Percentiles rank a stretch among this genome's conserved stretches.
Evolutionary conservation across 2,888 invertebrate species (phyloP).

Genomic region (Chromoteleia sp.): DNA sequence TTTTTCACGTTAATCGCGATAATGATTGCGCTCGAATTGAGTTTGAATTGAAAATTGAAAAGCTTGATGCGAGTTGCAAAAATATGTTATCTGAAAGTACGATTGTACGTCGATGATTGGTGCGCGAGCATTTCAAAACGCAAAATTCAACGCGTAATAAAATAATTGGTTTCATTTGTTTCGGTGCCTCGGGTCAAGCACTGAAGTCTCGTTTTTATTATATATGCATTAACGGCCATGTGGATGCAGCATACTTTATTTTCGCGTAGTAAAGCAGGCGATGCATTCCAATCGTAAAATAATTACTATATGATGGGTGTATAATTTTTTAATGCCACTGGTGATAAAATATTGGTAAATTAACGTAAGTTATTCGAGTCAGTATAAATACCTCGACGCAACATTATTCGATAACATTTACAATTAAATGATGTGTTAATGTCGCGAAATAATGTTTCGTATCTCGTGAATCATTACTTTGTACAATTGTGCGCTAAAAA

Average conservation of each 20-base stretch:
- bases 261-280: slow-evolving; percentile 53
- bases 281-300: slow-evolving; percentile 47
- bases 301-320: slow-evolving; percentile 32
- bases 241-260: slow-evolving; percentile 64
- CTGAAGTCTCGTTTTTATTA: slow-evolving; percentile 40
- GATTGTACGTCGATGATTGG: no score
- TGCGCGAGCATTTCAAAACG: no score
- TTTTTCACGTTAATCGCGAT: no score
- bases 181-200: slow-evolving; percentile 46
- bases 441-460: neutral
- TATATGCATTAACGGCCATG: slow-evolving; percentile 66
- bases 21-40: no score
- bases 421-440: slow-evolving; percentile 20
- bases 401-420: slow-evolving; percentile 1
- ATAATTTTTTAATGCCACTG: slow-evolving; percentile 20
- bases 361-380: slow-evolving; percentile 39
- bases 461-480: no score
- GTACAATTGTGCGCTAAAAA: neutral
- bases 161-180: slow-evolving; percentile 64
- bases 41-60: no score
- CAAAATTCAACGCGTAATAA: slow-evolving; percentile 6
- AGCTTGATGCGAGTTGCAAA: no score
- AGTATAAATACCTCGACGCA: slow-evolving; percentile 1
- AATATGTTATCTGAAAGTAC: no score
- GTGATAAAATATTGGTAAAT: slow-evolving; percentile 41